Base-by-base conservation (phyloP, 2,888 invertebrate genomes). In the Leucophenga montana region DNA sequence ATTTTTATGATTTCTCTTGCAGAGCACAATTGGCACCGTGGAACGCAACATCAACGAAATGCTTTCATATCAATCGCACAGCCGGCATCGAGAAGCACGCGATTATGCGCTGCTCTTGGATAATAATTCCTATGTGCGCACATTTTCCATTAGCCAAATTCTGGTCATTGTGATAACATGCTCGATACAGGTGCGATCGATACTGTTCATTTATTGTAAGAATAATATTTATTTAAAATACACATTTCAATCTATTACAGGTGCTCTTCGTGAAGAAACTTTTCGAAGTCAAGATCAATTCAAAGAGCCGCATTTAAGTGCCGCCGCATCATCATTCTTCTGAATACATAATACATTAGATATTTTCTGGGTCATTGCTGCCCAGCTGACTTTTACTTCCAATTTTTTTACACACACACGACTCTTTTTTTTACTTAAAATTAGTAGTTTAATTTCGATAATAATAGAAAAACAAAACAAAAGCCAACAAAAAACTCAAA, bases 221-320 rank as follows among this genome's bases (percentile, higher is more conserved):
- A 6, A 31, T 16, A 5, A 31, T 5, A 44, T 33, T 3, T 50
- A n/a, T 50, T 50, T 16, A 16, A 16, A 14, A 2, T n/a, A 50
- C n/a, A 50, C 2, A 14, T 4, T 46, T 14, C 13, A 1, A 46
- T 46, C 48, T 16, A 50, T 83, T 93, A 27, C 93, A 96, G 90
- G 96, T 97, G 1, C 95, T 93, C 87, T 97, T 97, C 88, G 94
- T 98, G 14, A 92, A 95, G 75, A 95, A 96, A 90, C 90, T 98
- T 13, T 98, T 98, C 86, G 94, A 95, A 84, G 92, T 94, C 0
- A 95, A 94, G 85, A 90, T 91, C 44, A 90, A 91, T 4, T 91
- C 91, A 8, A 91, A 90, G 71, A 86, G 85, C 66, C 88, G 88
- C 39, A 88, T 89, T 70, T 88, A 78, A 31, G 13, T 13, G 31